A percentile compares a stretch with the other conserved stretches of the same genome.
Evolutionary conservation across 2,888 invertebrate genomes (phyloP).

Genomic region (Leucophora obtusa): DNA sequence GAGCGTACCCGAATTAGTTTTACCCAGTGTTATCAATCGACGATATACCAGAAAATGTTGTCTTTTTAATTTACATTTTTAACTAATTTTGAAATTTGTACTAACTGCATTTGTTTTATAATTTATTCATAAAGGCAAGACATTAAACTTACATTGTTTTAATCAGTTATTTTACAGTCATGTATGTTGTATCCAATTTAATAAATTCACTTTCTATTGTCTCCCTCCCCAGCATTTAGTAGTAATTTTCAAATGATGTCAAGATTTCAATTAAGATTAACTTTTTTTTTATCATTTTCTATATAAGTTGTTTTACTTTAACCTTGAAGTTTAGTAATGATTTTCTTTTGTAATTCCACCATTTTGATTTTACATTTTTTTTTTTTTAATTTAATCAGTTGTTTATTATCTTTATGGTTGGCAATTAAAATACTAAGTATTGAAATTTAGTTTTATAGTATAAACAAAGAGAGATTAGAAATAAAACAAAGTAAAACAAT

Average conservation of each 20-base stretch:
- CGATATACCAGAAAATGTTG: no score
- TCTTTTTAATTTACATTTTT: no score
- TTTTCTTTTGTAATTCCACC: slow-evolving; percentile 26
- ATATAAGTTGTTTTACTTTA: slow-evolving; percentile 22
- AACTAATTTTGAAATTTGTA: no score
- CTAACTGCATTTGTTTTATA: no score
- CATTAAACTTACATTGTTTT: no score
- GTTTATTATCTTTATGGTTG: slow-evolving; percentile 36
- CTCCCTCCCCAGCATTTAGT: not conserved
- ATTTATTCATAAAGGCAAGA: no score
- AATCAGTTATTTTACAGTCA: no score
- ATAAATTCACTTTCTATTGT: slow-evolving; percentile 33
- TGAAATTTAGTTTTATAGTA: slow-evolving; percentile 26
- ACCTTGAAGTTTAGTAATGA: slow-evolving; percentile 51
- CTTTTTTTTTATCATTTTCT: slow-evolving; percentile 8
- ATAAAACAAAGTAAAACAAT: not conserved
- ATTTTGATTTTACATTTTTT: not conserved
- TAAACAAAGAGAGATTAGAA: not conserved
- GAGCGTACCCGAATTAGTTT: no score
- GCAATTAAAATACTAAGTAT: slow-evolving; percentile 12
- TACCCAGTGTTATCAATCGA: no score
- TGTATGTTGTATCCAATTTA: no score
- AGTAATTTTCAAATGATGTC: slow-evolving; percentile 22
- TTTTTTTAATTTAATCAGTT: slow-evolving; percentile 27
- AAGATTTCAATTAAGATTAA: slow-evolving; percentile 59